These are phyloP conservation scores for Pedionomus torquatus DNA, from an alignment of 2,113 vertebrate species.

Conservation along the genomic window DNA sequence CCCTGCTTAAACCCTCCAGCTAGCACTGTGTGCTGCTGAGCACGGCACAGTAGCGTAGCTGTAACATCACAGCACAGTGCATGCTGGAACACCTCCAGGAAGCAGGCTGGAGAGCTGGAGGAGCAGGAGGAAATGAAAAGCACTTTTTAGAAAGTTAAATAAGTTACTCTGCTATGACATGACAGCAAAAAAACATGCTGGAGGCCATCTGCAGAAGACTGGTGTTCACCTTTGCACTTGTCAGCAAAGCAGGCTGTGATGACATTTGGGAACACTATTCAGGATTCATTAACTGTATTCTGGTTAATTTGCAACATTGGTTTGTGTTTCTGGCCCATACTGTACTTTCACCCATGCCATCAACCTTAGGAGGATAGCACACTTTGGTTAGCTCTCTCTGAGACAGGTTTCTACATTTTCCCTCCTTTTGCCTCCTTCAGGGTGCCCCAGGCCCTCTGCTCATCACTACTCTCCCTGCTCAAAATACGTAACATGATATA, in stretches of 20 bases:
- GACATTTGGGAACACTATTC: background rate
- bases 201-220: background rate
- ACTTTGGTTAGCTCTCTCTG: background rate
- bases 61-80: background rate
- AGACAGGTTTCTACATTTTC: background rate
- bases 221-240: slow-evolving; percentile 9
- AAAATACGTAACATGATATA: background rate
- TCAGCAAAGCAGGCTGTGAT: background rate
- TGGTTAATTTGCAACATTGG: background rate
- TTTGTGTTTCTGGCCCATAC: background rate
- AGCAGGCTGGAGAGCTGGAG: background rate
- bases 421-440: background rate
- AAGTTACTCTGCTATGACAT: background rate
- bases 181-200: slow-evolving; percentile 12
- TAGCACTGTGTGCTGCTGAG: background rate
- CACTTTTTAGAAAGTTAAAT: background rate
- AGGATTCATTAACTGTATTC: slow-evolving; percentile 16
- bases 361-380: background rate
- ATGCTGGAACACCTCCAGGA: background rate
- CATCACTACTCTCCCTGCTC: background rate
- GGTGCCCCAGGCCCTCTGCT: background rate
- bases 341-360: background rate
- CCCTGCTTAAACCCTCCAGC: background rate
- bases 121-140: background rate
- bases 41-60: background rate